Percentiles rank a stretch among this genome's conserved stretches.
These are phyloP conservation scores for Phataginus tricuspis DNA, from an alignment of 2,797 vertebrate genomes.

Conservation along the genomic window DNA sequence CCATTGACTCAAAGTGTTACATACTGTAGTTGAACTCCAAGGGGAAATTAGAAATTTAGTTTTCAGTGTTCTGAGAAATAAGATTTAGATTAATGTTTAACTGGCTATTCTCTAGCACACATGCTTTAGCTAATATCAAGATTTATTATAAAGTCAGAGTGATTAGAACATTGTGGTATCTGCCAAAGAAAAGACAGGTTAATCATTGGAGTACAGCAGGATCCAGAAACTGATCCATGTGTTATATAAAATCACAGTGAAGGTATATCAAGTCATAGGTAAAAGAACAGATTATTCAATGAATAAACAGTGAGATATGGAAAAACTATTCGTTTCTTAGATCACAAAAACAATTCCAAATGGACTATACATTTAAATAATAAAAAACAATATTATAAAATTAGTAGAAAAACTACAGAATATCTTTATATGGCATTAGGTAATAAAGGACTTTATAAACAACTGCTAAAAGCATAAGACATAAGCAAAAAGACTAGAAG, in stretches of 20 bases:
- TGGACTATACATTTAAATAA: background rate
- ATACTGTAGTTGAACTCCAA: background rate
- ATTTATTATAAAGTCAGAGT: background rate
- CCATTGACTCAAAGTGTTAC: background rate
- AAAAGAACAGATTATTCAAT: background rate
- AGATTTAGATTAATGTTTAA: background rate
- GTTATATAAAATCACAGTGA: background rate
- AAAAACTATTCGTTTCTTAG: background rate
- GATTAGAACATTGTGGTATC: background rate
- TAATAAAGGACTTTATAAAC: background rate
- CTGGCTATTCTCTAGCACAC: background rate
- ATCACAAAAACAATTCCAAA: background rate
- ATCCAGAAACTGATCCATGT: background rate
- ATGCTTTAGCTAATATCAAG: background rate
- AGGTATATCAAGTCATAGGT: background rate
- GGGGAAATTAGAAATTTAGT: background rate
- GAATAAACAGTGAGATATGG: background rate
- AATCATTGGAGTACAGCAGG: background rate
- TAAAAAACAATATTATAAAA: background rate
- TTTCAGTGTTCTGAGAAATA: background rate
- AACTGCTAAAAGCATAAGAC: background rate
- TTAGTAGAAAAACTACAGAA: background rate
- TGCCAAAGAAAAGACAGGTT: background rate
- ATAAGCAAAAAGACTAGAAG: background rate
- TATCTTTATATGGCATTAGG: background rate